Percentiles rank a stretch among this genome's conserved stretches.
Conservation (phyloP, 2,888 invertebrate genomes). For the Sycophila texana region DNA sequence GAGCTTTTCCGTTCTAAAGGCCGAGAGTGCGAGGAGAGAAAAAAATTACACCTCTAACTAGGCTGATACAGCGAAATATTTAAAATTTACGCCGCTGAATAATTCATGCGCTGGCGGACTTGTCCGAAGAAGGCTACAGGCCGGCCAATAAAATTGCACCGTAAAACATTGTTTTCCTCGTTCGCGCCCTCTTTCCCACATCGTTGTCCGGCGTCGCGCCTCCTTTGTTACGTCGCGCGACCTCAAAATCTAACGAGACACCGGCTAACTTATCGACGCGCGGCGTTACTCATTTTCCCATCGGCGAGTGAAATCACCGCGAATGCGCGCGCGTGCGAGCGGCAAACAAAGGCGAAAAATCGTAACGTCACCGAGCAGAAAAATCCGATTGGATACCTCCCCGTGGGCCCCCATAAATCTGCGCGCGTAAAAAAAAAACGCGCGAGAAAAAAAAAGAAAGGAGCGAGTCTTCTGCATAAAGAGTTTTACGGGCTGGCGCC, state of each 20-base stretch:
- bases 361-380: neutral
- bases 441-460: no score
- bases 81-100: no score
- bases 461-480: conserved; percentile 12
- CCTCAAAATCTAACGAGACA: conserved; percentile 42
- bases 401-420: neutral
- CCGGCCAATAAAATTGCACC: no score
- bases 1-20: no score
- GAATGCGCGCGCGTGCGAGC: no score
- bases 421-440: no score
- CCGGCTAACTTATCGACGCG: conserved; percentile 31
- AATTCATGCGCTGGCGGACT: no score
- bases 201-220: neutral
- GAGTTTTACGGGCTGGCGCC: conserved; percentile 30
- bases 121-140: no score
- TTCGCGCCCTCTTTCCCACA: conserved; percentile 37
- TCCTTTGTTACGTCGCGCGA: conserved; percentile 35
- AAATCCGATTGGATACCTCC: conserved; percentile 37
- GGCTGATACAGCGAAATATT: no score
- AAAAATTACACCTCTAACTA: no score
- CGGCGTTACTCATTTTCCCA: conserved; percentile 46
- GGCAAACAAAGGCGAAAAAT: conserved; percentile 16
- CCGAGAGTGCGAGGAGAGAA: no score
- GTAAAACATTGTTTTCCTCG: conserved; percentile 11
- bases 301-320: conserved; percentile 32